Evolutionary conservation across 2,113 vertebrate species (phyloP).

Genomic region (Caloenas nicobarica): DNA sequence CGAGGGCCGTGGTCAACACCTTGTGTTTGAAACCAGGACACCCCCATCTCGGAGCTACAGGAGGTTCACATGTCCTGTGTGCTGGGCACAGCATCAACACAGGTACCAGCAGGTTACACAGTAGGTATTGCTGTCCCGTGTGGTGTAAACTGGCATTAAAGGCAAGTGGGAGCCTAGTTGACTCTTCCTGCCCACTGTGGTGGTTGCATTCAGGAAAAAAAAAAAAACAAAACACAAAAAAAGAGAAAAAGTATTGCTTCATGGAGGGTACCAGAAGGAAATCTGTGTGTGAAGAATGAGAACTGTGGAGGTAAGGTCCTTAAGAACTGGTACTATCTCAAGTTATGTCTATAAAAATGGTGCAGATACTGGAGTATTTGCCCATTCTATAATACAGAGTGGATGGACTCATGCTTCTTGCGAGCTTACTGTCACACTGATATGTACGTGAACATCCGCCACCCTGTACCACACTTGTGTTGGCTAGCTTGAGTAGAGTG

Average conservation of each 20-base stretch:
- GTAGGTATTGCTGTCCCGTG: neutral
- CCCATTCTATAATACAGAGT: neutral
- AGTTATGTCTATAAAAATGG: neutral
- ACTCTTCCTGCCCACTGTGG: neutral
- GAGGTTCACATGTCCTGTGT: neutral
- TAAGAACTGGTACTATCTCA: neutral
- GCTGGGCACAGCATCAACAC: neutral
- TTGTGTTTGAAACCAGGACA: neutral
- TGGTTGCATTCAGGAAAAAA: neutral
- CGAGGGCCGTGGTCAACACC: neutral
- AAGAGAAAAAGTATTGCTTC: neutral
- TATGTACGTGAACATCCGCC: neutral
- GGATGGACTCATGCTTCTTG: neutral
- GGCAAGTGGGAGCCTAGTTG: neutral
- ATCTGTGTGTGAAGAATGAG: neutral
- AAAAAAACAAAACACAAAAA: neutral
- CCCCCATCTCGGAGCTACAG: rapidly evolving
- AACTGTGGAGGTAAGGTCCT: neutral
- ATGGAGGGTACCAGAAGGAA: neutral
- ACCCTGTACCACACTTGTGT: neutral
- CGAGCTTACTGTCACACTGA: neutral
- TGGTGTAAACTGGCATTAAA: neutral
- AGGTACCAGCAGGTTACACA: neutral
- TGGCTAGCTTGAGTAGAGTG: neutral
- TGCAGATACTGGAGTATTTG: neutral